Evolutionary conservation across 2,888 invertebrate genomes (phyloP), one percentile per base, ranked within the genome.

Genomic region (Eumacrocentrus americanus): DNA sequence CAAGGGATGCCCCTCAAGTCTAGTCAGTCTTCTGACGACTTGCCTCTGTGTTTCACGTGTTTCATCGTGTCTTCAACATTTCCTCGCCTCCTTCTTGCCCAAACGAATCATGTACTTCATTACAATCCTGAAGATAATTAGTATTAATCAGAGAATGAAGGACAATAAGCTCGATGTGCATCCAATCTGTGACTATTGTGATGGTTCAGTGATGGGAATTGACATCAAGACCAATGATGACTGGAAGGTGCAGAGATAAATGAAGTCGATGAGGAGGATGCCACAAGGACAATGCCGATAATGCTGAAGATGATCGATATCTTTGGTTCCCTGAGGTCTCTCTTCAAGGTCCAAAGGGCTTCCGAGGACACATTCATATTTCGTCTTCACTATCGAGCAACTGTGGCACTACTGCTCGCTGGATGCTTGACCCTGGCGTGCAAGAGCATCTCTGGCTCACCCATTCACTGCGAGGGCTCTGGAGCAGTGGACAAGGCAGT

Each of bases 401-500:
- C 85, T 1, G 83, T 84, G 9, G 82, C 84, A 58, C 75, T 84
- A 1, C 72, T 85, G 47, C 72, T 84, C 44, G 82, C 82, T 37
- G 83, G 83, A 63, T 83, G 83, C 64, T 75, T 84, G 47, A 83
- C 85, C 18, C 79, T 85, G 37, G 84, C 84, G 2, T 84, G 71
- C 77, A 83, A 77, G 74, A 80, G 80, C 63, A 72, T 80, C 52
- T 80, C 80, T 47, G 80, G 80, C 44, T 80, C 80, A 58, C 80
- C 80, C 16, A 84, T 84, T 58, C 83, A 84, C 68, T 81, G 80
- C 71, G 80, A 81, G 67, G 73, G 77, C 14, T 67, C 73, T 57
- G 80, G 80, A n/a, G 71, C 82, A 57, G 82, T 84, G 48, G 83
- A 83, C 69, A 81, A 91, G 83, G 91, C 91, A 82, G 92, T 93